Evolutionary conservation across 1,140 invertebrate species (phyloP), one percentile per base, ranked within the genome.

Genomic region (Bradysia coprophila): DNA sequence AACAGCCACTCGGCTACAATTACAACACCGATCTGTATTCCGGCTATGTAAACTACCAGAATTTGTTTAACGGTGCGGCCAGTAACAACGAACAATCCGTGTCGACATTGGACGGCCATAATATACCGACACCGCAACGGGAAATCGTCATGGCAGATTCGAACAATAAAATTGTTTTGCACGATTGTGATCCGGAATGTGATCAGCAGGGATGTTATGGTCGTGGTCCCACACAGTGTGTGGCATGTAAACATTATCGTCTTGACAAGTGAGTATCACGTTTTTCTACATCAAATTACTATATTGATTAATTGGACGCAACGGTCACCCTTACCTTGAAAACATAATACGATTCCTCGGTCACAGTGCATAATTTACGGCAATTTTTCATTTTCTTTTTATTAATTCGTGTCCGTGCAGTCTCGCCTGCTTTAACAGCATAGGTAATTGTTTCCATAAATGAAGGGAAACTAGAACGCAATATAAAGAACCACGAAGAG

Each of bases 171-270:
- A 68, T 71, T 47, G 71, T 81, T 39, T 65, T 79, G 44, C 74
- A 81, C 49, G 72, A 76, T 48, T 88, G 83, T 57, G 81, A 88
- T 62, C 75, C 78, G 31, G 80, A 88, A 59, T 86, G 83, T 59
- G 81, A 84, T 59, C 61, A 71, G 37, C 75, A 79, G 53, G 83
- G 82, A 33, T 87, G 83, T 57, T 87, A 84, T 52, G 82, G 80
- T 44, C 76, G 76, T 52, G 81, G 81, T 45, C 76, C 81, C 1
- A 77, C 73, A 1, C 80, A 85, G 51, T 87, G 83, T 56, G 71
- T 85, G 42, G 71, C 76, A 21, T 88, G 83, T 57, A 79, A 76
- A 53, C 75, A 77, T 49, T 85, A 82, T 51, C 67, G 78, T 22
- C 65, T 86, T 39, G 81, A 86, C 55, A 81, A 81, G 78, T 81